A percentile compares a stretch with the other conserved stretches of the same genome.
Evolutionary conservation across 2,797 vertebrate species (phyloP).

Genomic region (Silurus lanzhouensis): DNA sequence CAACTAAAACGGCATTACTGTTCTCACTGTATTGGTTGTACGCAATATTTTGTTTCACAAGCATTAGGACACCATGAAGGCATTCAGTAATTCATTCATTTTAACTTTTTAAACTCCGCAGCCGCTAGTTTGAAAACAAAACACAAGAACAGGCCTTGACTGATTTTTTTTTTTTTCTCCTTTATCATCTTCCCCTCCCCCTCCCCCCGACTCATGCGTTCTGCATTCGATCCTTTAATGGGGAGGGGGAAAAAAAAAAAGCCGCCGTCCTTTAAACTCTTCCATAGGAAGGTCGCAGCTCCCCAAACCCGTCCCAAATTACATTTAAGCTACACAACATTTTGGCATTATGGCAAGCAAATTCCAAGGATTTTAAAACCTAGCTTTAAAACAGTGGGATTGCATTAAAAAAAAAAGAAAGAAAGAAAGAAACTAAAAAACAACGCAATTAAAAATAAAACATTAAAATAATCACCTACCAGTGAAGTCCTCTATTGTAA

Average conservation of each 20-base stretch:
- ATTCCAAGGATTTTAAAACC: constrained; percentile 67
- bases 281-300: constrained; percentile 94
- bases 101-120: constrained; percentile 81
- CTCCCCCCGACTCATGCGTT: constrained; percentile 74
- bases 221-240: constrained; percentile 78
- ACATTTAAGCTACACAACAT: constrained; percentile 73
- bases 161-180: constrained; percentile 46
- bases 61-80: constrained; percentile 88
- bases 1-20: constrained; percentile 82
- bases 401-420: constrained; percentile 80
- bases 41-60: constrained; percentile 76
- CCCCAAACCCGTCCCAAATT: constrained; percentile 61
- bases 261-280: constrained; percentile 89
- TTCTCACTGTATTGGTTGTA: constrained; percentile 76
- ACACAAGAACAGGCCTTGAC: constrained; percentile 80
- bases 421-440: constrained; percentile 75
- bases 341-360: constrained; percentile 79
- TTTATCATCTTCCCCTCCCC: not conserved
- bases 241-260: constrained; percentile 56
- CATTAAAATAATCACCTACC: constrained; percentile 82
- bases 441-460: constrained; percentile 77
- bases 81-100: constrained; percentile 78
- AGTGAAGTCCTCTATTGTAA: constrained; percentile 84
- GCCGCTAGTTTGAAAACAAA: constrained; percentile 86
- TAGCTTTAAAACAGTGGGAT: constrained; percentile 75